Evolutionary conservation across 64 coral and sea anemone genomes (phyloP), one percentile per base, ranked within the genome.

Genomic region (Dendrophyllia cribrosa): DNA sequence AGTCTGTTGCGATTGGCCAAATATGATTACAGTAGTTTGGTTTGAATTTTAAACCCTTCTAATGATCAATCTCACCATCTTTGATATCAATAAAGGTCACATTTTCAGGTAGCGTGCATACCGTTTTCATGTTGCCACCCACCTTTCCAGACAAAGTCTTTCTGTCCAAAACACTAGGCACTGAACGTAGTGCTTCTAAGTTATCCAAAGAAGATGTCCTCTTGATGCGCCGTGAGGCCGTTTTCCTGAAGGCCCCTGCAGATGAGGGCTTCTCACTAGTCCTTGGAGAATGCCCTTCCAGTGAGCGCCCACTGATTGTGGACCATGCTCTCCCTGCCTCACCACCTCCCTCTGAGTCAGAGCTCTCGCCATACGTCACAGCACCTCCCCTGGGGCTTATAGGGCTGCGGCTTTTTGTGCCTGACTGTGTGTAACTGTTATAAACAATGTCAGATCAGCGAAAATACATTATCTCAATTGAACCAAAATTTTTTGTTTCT

Each of bases 311-410:
- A 5, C 8, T 67, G 5, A 3, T 68, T 66, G 44, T 20, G 4
- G 78, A 82, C 58, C 58, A 82, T 7, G 55, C 34, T 47, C 59
- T 82, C 43, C 19, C 43, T 19, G n/a, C 56, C 20, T 25, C 70
- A 11, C 19, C 60, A 12, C 82, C 46, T 15, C 69, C 43, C 25
- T 92, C 83, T 16, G 82, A 93, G 49, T 93, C 82, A 58, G 91
- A 78, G 9, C 81, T 87, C 59, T 93, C 91, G 6, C 43, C 79
- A 2, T 69, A 23, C 3, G 79, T 92, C 73, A 64, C 72, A 63
- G 43, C 67, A 9, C 62, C 70, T 3, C 62, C 80, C 13, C 19
- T 49, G 43, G 62, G 80, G 43, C 80, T 84, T 17, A 66, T 47
- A 4, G 80, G 80, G 12, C 80, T 84, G 20, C 60, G 61, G n/a